phyloP scores from a whole-genome alignment of 2,888 invertebrate species.

The Ariolimax columbianus region DNA sequence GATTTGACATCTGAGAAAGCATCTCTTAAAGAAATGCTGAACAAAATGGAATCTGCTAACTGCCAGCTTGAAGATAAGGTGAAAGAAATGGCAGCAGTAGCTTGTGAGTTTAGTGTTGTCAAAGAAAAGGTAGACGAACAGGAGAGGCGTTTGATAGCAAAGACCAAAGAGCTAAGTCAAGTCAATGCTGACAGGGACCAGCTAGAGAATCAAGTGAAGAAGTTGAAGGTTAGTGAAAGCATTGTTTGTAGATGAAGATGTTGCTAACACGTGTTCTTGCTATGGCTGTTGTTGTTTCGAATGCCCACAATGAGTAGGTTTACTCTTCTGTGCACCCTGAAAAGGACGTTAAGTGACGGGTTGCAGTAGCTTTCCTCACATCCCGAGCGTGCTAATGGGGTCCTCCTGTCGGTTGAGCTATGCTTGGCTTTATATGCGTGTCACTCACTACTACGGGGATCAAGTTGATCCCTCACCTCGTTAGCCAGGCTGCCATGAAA shows the following conservation, averaged over 20 bases:
- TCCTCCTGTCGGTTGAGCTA: too few species aligned
- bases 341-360: too few species aligned
- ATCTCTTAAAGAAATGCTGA: background rate
- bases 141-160: background rate
- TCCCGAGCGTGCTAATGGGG: too few species aligned
- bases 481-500: too few species aligned
- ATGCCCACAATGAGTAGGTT: too few species aligned
- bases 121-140: conserved; percentile 15
- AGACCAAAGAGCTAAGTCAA: background rate
- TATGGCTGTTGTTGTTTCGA: too few species aligned
- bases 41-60: background rate
- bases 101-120: background rate
- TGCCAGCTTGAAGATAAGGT: background rate
- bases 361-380: too few species aligned
- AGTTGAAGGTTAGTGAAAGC: conserved; percentile 17
- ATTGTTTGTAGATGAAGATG: background rate
- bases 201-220: background rate
- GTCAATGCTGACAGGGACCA: background rate
- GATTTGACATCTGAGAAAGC: background rate
- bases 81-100: background rate
- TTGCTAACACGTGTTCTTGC: too few species aligned
- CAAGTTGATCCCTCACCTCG: too few species aligned
- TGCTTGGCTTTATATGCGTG: too few species aligned
- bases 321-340: too few species aligned
- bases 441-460: too few species aligned